Percentiles rank a stretch among this genome's conserved stretches.
Evolutionary conservation across 2,888 invertebrate species (phyloP).

Genomic region (Macrosiphum euphorbiae): DNA sequence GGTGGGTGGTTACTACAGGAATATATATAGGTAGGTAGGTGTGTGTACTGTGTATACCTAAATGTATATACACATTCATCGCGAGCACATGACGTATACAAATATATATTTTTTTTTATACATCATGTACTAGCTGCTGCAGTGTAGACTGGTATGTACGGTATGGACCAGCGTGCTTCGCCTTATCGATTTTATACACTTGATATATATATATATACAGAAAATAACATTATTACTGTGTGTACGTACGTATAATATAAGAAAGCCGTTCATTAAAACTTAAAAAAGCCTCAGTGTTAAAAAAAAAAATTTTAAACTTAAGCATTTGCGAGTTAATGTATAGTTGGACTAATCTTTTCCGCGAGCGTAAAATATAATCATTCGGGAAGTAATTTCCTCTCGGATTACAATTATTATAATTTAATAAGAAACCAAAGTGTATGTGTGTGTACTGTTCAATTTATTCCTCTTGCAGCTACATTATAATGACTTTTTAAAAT

Average conservation of each 20-base stretch:
- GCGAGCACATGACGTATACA: background rate
- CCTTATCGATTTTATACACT: background rate
- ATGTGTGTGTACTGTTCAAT: background rate
- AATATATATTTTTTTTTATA: background rate
- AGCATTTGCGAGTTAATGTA: conserved; percentile 10
- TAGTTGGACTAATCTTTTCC: conserved; percentile 39
- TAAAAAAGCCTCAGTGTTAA: background rate
- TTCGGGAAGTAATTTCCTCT: conserved; percentile 36
- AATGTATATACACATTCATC: background rate
- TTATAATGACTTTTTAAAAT: conserved; percentile 45
- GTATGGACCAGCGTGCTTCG: background rate
- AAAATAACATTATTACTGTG: background rate
- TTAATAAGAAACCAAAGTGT: conserved; percentile 36
- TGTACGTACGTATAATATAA: background rate
- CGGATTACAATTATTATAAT: conserved; percentile 49
- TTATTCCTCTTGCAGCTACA: conserved; percentile 20
- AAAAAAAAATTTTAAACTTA: conserved; percentile 13
- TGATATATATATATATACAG: background rate
- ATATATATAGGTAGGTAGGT: background rate
- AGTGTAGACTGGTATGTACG: background rate
- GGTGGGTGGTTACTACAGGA: background rate
- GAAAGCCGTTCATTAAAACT: conserved; percentile 1
- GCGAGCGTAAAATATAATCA: conserved; percentile 12
- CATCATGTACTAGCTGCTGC: background rate
- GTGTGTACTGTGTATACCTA: background rate